Evolutionary conservation across 2,113 vertebrate species (phyloP).

Genomic region (Vanacampus margaritifer): DNA sequence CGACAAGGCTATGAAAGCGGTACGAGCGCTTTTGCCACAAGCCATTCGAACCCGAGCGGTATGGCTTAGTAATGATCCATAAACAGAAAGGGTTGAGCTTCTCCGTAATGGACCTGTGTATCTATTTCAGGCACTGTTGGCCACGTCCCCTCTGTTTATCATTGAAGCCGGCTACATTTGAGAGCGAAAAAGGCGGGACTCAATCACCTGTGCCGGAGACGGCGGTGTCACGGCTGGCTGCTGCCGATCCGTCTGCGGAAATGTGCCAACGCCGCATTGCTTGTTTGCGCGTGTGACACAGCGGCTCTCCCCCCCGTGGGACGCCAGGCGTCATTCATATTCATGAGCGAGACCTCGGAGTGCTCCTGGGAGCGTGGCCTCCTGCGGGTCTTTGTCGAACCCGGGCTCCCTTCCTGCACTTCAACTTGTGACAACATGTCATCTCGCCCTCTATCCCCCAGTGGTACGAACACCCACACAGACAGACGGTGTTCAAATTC

Average conservation of each 20-base stretch:
- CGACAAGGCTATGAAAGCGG: neutral
- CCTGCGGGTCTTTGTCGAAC: slow-evolving; percentile 27
- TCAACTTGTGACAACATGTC: slow-evolving; percentile 30
- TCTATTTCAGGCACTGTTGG: slow-evolving; percentile 3
- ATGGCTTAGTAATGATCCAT: slow-evolving; percentile 2
- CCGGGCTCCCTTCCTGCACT: slow-evolving; percentile 9
- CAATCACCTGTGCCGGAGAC: slow-evolving; percentile 37
- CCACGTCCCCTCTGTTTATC: neutral
- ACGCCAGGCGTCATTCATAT: slow-evolving; percentile 60
- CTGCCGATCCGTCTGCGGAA: slow-evolving; percentile 39
- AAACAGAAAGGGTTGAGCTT: neutral
- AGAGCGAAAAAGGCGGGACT: slow-evolving; percentile 7
- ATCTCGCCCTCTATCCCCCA: slow-evolving; percentile 9
- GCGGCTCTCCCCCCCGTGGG: slow-evolving; percentile 45
- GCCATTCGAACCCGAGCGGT: neutral
- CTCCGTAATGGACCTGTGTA: neutral
- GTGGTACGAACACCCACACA: neutral
- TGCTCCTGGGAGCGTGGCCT: slow-evolving; percentile 39
- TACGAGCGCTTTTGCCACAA: neutral
- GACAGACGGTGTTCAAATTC: slow-evolving; percentile 9
- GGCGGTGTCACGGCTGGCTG: slow-evolving; percentile 27
- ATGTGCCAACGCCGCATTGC: slow-evolving; percentile 45
- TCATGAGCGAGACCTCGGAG: slow-evolving; percentile 41
- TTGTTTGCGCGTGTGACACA: slow-evolving; percentile 46
- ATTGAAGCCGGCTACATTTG: slow-evolving; percentile 1